phyloP scores from a whole-genome alignment of 2,797 vertebrate genomes.

The Cirrhinus molitorella region DNA sequence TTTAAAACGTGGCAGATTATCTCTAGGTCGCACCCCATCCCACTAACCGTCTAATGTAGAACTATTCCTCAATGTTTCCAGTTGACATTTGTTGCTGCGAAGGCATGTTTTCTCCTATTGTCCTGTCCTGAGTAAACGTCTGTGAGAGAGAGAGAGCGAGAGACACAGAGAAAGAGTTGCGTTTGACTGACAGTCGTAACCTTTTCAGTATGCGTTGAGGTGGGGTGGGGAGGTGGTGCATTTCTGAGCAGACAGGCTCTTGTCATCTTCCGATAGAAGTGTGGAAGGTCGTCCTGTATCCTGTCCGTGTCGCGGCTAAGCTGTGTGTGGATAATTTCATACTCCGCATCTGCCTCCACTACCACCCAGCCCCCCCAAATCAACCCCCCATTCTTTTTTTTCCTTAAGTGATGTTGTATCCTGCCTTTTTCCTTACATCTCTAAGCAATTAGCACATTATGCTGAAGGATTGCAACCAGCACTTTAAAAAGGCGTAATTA shows the following conservation, averaged over 20 bases:
- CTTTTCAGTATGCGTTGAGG: conserved; percentile 85
- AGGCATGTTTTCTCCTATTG: conserved; percentile 66
- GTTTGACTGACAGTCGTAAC: conserved; percentile 82
- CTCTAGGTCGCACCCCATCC: conserved; percentile 34
- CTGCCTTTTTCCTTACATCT: conserved; percentile 68
- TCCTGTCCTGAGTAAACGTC: conserved; percentile 36
- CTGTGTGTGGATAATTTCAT: conserved; percentile 55
- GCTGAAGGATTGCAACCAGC: conserved; percentile 69
- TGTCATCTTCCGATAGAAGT: conserved; percentile 80
- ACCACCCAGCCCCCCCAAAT: neutral
- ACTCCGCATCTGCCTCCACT: conserved; percentile 46
- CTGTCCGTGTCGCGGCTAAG: conserved; percentile 53
- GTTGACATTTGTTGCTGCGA: conserved; percentile 78
- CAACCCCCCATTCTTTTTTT: conserved; percentile 10
- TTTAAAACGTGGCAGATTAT: conserved; percentile 39
- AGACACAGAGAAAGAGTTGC: conserved; percentile 49
- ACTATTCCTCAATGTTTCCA: conserved; percentile 67
- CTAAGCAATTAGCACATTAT: conserved; percentile 77
- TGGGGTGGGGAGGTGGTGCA: conserved; percentile 78
- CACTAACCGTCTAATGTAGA: conserved; percentile 5
- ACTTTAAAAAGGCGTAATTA: conserved; percentile 74
- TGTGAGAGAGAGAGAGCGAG: conserved; percentile 34
- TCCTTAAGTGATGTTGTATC: conserved; percentile 72
- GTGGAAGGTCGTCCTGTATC: conserved; percentile 78
- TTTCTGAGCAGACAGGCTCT: conserved; percentile 78